phyloP scores from a whole-genome alignment of 2,113 vertebrate genomes.

The Mus spicilegus region DNA sequence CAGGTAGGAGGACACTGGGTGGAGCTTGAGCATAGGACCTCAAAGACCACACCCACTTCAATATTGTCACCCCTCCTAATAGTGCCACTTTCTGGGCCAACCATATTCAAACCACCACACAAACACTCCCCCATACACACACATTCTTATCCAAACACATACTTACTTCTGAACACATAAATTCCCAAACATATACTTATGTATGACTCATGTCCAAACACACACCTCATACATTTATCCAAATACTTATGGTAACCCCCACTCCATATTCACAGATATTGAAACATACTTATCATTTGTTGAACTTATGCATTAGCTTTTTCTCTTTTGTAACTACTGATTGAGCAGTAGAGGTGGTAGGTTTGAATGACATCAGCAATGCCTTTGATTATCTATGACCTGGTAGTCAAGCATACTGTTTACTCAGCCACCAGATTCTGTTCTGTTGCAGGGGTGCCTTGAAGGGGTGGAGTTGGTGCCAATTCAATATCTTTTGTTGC shows the following conservation, averaged over 20 bases:
- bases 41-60: too few species aligned
- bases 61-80: too few species aligned
- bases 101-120: neutral
- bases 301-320: neutral
- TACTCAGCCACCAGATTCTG: neutral
- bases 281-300: neutral
- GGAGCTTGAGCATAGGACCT: too few species aligned
- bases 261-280: neutral
- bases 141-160: neutral
- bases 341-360: neutral
- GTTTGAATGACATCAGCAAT: neutral
- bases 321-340: neutral
- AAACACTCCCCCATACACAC: neutral
- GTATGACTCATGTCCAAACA: neutral
- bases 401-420: neutral
- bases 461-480: neutral
- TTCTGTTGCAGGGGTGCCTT: accelerated
- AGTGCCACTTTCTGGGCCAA: too few species aligned
- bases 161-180: neutral
- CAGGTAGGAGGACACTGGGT: too few species aligned
- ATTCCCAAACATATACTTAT: neutral
- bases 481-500: accelerated
- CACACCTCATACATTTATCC: neutral
- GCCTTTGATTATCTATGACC: too few species aligned
- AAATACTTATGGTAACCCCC: neutral